These are phyloP conservation scores for Protosalanx chinensis DNA, from an alignment of 2,797 vertebrate species.

Conservation along the genomic window DNA sequence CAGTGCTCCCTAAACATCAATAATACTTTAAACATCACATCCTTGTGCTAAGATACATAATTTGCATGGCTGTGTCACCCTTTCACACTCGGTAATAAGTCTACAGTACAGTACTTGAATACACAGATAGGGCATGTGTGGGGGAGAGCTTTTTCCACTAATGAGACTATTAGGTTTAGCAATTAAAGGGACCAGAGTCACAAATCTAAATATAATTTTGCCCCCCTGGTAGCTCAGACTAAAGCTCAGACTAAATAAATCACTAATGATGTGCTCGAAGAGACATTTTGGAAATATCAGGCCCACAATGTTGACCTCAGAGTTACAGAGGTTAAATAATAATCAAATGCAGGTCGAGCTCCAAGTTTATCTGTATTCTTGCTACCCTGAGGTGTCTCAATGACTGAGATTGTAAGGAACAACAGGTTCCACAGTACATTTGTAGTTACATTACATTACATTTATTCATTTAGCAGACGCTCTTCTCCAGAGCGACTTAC, in stretches of 20 bases:
- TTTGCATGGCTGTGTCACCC: conserved; percentile 50
- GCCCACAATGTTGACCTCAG: conserved; percentile 5
- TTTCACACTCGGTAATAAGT: conserved; percentile 25
- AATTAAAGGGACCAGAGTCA: conserved; percentile 33
- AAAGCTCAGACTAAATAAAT: conserved; percentile 1
- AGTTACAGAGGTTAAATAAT: not conserved
- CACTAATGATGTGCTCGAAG: not conserved
- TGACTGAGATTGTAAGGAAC: too few species aligned
- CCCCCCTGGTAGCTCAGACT: conserved; percentile 5
- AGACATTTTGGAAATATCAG: not conserved
- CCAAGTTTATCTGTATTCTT: not conserved
- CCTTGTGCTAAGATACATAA: conserved; percentile 28
- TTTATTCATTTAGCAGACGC: too few species aligned
- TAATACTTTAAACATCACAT: conserved; percentile 60
- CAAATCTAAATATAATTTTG: conserved; percentile 28
- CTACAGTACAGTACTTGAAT: conserved; percentile 10
- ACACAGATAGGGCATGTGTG: conserved; percentile 31
- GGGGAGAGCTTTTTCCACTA: conserved; percentile 22
- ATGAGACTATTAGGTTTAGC: conserved; percentile 35
- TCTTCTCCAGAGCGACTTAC: too few species aligned
- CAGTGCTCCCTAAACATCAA: conserved; percentile 57
- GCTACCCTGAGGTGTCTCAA: not conserved
- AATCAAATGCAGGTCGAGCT: conserved; percentile 8
- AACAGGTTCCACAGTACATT: too few species aligned
- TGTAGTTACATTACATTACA: too few species aligned